Base-by-base conservation (phyloP, 2,888 invertebrate species). In the Phalera bucephala region DNA sequence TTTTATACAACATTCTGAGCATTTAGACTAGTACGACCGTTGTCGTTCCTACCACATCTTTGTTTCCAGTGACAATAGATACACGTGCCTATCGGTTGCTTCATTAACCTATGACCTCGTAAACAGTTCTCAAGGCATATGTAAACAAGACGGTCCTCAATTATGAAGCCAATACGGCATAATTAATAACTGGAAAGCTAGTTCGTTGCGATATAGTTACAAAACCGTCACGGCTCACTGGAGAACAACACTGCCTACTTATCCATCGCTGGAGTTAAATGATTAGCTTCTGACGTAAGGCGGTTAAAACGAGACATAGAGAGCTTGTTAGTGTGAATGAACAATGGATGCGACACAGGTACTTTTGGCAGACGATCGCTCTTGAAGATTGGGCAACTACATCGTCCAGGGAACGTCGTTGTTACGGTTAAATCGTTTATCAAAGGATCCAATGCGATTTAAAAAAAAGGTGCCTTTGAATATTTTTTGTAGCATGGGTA, bases 231-330 rank as follows among this genome's bases (percentile, higher is more conserved):
- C 36, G 35, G 52, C 57, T 62, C 52, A 51, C 56, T 50, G 39
- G 66, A 64, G 67, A 73, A 77, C 72, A 73, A 72, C 72, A 68
- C 69, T 64, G 66, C 59, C 66, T 64, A 69, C 67, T 66, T 48
- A 48, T 50, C 41, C 46, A 43, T 69, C 52, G 55, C 53, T 45
- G 64, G 58, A 56, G 62, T 60, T 75, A 76, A 77, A 80, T 80
- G 80, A 83, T 81, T 75, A 72, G 65, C 71, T 80, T 48, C 66
- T 79, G 79, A 82, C 82, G 73, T 76, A 83, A 85, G 73, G 80
- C 81, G 78, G 80, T 78, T 79, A 79, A 55, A 63, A 52, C 63
- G 35, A 45, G 50, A 45, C 50, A 39, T 52, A 34, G 61, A 63
- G 60, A 64, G 31, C 73, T 72, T 67, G 75, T 75, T 70, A 65